Evolutionary conservation across 2,888 invertebrate genomes (phyloP), one percentile per base, ranked within the genome.

Genomic region (Hydriomena furcata): DNA sequence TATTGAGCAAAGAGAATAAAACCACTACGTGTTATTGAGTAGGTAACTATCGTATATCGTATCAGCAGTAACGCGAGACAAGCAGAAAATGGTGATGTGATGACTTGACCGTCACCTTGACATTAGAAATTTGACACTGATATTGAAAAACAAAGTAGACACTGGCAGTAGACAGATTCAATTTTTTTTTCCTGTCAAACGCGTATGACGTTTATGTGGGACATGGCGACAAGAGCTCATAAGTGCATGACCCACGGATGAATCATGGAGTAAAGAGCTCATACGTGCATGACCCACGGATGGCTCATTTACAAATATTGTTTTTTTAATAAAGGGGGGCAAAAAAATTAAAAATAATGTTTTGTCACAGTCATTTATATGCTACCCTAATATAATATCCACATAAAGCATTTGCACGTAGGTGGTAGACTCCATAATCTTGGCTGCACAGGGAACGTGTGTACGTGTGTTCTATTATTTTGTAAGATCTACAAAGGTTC

Each of bases 21-120:
- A 32, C 32, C 32, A 32, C 32, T 32, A 32, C 32, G 32, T 32
- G 32, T 32, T 32, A 32, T 32, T 32, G 32, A 27, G 17, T 12
- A 25, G 37, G 32, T 32, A 32, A 32, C 32, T n/a, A n/a, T n/a
- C n/a, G n/a, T n/a, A n/a, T 38, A 28, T 38, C 30, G 20, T 40
- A 40, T 30, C 6, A 7, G 40, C 40, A 40, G 40, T 40, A 40
- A 40, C 40, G 40, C 30, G 40, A 40, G 40, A 21, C 40, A 40
- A 40, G 40, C 40, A 40, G 40, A 40, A 40, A 40, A 40, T 40
- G 40, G 40, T 40, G 5, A 6, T 38, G 37, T 40, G 40, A 30
- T 30, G 28, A 30, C 24, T 40, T 40, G 30, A 40, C 40, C 30
- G 40, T 40, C 28, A 40, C 40, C 40, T 30, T 40, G 40, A 40